Evolutionary conservation across 2,888 invertebrate genomes (phyloP), one percentile per base, ranked within the genome.

Genomic region (Drepanosiphum platanoidis): DNA sequence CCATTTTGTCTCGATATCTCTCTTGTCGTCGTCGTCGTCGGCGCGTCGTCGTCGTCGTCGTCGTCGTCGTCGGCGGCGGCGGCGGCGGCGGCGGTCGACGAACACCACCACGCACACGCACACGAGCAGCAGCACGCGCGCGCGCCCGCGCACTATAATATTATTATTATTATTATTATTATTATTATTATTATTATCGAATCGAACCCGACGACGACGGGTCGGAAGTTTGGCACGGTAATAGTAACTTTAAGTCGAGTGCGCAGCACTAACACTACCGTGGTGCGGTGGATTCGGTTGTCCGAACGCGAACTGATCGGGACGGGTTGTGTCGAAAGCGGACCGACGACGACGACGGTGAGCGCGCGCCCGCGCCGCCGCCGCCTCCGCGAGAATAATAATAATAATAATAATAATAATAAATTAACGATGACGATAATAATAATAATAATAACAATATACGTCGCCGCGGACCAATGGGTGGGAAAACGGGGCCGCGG

Each of bases 1-100:
- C 84, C 84, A 84, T 84, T 84, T 84, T 84, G 84, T 77, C 84
- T 58, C 77, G 64, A 68, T 84, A 84, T 84, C 84, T 84, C 64
- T 46, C 32, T 22, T 39, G 9, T 34, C 58, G 39, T n/a, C n/a
- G n/a, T n/a, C n/a, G n/a, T n/a, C n/a, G n/a, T n/a, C n/a, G n/a
- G 4, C 27, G 8, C n/a, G n/a, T n/a, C n/a, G n/a, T n/a, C n/a
- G n/a, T n/a, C n/a, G n/a, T n/a, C n/a, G n/a, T n/a, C 52, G 52
- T 15, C 52, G 52, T 15, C n/a, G 52, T 18, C 18, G 22, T 9
- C 42, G 11, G 4, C 27, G 8, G n/a, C 52, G 52, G 52, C 52
- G 52, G 52, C n/a, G 52, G 4, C 18, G 22, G 42, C 42, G 11
- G 4, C 27, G 8, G n/a, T n/a, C n/a, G n/a, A n/a, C n/a, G n/a